Conservation (phyloP, 2,797 vertebrate species). For the Myiothlypis chrysogaster region DNA sequence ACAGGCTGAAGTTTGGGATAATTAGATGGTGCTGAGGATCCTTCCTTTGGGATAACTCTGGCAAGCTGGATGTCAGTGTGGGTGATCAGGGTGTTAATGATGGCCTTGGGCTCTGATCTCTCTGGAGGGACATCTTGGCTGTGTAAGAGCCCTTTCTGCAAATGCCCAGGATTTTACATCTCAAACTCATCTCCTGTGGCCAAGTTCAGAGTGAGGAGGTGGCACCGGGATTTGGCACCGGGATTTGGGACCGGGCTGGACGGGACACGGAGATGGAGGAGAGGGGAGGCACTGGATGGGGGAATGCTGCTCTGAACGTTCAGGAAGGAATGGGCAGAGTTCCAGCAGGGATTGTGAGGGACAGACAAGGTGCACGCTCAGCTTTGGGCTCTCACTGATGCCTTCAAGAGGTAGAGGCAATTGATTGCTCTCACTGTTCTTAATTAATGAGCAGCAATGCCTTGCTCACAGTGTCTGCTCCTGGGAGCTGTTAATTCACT, state of each 20-base stretch:
- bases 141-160: not conserved
- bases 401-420: slow-evolving; percentile 38
- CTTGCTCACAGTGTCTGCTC: slow-evolving; percentile 8
- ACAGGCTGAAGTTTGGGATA: not conserved
- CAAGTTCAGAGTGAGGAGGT: not conserved
- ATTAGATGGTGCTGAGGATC: not conserved
- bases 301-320: not conserved
- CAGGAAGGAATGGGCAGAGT: not conserved
- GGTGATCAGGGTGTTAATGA: not conserved
- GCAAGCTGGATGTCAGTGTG: not conserved
- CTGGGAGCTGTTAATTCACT: slow-evolving; percentile 69
- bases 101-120: not conserved
- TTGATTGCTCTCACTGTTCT: slow-evolving; percentile 2
- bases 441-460: slow-evolving; percentile 64
- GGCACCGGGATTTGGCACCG: accelerated
- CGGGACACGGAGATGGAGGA: accelerated
- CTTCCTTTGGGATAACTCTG: not conserved
- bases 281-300: not conserved
- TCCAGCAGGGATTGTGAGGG: slow-evolving; percentile 23
- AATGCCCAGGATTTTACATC: not conserved
- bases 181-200: not conserved
- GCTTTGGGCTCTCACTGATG: slow-evolving; percentile 50
- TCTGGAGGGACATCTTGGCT: not conserved
- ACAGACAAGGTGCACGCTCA: not conserved
- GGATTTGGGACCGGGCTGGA: not conserved